phyloP scores from a whole-genome alignment of 2,888 invertebrate genomes.

The Stegophylla sp. region DNA sequence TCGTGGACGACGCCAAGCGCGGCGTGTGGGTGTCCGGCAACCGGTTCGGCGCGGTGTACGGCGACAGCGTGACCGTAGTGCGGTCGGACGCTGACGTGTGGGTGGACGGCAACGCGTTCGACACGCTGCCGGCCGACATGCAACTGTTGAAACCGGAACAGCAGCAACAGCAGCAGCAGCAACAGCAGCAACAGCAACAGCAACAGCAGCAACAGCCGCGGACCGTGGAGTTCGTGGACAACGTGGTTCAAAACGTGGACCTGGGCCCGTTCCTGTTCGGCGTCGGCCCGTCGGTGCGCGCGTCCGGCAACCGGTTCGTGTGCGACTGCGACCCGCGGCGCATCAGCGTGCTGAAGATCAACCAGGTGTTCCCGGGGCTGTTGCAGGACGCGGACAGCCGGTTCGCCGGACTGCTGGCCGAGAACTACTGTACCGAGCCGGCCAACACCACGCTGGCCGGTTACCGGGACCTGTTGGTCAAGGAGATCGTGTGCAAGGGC shows the following conservation, averaged over 20 bases:
- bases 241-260: slow-evolving; percentile 57
- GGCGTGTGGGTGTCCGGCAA: slow-evolving; percentile 21
- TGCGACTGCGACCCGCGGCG: slow-evolving; percentile 60
- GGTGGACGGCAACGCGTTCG: slow-evolving; percentile 36
- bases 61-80: slow-evolving; percentile 7
- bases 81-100: not conserved
- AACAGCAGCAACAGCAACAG: too few relatives aligned
- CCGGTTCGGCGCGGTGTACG: not conserved
- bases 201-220: not conserved
- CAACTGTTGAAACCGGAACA: slow-evolving; percentile 20
- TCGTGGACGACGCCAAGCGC: slow-evolving; percentile 9
- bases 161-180: too few relatives aligned
- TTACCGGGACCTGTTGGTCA: slow-evolving; percentile 38
- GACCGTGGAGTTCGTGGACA: slow-evolving; percentile 24
- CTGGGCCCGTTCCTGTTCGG: slow-evolving; percentile 59
- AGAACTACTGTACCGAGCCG: slow-evolving; percentile 48
- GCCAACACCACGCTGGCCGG: slow-evolving; percentile 32
- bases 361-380: slow-evolving; percentile 60
- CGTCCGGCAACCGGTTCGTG: slow-evolving; percentile 39
- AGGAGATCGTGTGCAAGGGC: slow-evolving; percentile 18
- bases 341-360: slow-evolving; percentile 58
- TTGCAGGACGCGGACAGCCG: slow-evolving; percentile 51
- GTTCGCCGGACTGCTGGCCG: slow-evolving; percentile 52
- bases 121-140: slow-evolving; percentile 36
- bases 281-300: not conserved